Conservation (phyloP, 1,140 invertebrate species). For the Thaumatotibia leucotreta region DNA sequence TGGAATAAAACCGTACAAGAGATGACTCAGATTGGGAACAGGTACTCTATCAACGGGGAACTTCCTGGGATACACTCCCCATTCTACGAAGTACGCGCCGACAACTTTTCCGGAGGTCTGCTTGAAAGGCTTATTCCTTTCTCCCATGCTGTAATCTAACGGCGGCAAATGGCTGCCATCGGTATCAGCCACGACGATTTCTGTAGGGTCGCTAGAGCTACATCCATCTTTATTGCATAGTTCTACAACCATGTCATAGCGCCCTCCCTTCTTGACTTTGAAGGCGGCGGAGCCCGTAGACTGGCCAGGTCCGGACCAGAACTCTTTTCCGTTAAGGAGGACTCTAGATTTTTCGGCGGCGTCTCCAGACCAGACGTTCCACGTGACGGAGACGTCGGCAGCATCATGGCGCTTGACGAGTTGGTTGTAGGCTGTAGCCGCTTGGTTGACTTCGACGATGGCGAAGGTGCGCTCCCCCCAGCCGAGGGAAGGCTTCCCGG, state of each 20-base stretch:
- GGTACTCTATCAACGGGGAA: constrained; percentile 64
- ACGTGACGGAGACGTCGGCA: constrained; percentile 59
- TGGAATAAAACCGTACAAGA: constrained; percentile 67
- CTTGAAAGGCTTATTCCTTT: constrained; percentile 65
- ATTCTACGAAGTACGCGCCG: constrained; percentile 69
- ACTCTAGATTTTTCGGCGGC: constrained; percentile 51
- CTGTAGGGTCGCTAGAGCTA: constrained; percentile 51
- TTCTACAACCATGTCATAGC: constrained; percentile 61
- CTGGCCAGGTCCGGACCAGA: constrained; percentile 51
- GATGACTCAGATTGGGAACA: constrained; percentile 62
- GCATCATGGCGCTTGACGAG: constrained; percentile 55
- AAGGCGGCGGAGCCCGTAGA: constrained; percentile 51
- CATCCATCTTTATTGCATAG: constrained; percentile 63
- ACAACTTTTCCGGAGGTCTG: constrained; percentile 68
- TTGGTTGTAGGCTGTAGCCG: constrained; percentile 67
- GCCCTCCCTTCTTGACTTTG: constrained; percentile 61
- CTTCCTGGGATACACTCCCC: constrained; percentile 67
- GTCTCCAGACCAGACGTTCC: constrained; percentile 68
- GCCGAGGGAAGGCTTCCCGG: constrained; percentile 58
- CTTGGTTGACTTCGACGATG: constrained; percentile 68
- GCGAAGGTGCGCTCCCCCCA: constrained; percentile 67
- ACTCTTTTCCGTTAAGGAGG: constrained; percentile 51
- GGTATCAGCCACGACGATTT: constrained; percentile 65
- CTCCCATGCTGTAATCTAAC: constrained; percentile 48
- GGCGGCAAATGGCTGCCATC: constrained; percentile 67